Base-by-base conservation (phyloP, 2,113 vertebrate species). In the Tauraco erythrolophus region DNA sequence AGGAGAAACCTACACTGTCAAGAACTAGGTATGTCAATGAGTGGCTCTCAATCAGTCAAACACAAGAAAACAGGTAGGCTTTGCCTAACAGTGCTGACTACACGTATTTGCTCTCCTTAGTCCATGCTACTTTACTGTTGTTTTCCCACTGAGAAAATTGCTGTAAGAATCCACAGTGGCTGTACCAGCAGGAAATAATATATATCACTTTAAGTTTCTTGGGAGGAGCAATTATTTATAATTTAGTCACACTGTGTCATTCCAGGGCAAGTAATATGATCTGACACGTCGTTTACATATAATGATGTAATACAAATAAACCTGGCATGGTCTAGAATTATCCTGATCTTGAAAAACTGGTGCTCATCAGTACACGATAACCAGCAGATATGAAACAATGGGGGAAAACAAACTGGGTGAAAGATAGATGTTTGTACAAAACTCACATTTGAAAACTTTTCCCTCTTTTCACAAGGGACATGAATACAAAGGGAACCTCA, bases 151-250 rank as follows among this genome's bases (percentile, higher is more conserved):
- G 46, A 60, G 61, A 95, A 95, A 94, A 92, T 77, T 82, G 48
- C 19, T 65, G 21, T 85, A 23, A 54, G 33, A 94, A 71, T 88
- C 37, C 46, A 82, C 58, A 62, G 41, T 62, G 66, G 23, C 14
- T 94, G 60, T 96, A 89, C 88, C 50, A 92, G 54, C 37, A 85
- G 30, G 23, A 94, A 94, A 72, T 62, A 91, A 89, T 74, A 91
- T 30, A 68, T 46, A 58, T 53, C 79, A 45, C 51, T 78, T 50
- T 33, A 84, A 50, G 41, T 84, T 92, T 94, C 58, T 69, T 64
- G 53, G 66, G 60, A 89, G n/a, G 12, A 92, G 41, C 7, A 72
- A 82, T 89, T 21, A 62, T 80, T 92, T 75, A 37, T 58, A 56
- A 56, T 91, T 91, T 82, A 87, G 69, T 74, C 86, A 83, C 4